Percentiles rank a stretch among this genome's conserved stretches.
These are phyloP conservation scores for Stegostoma tigrinum DNA, from an alignment of 2,113 vertebrate genomes.

Conservation along the genomic window DNA sequence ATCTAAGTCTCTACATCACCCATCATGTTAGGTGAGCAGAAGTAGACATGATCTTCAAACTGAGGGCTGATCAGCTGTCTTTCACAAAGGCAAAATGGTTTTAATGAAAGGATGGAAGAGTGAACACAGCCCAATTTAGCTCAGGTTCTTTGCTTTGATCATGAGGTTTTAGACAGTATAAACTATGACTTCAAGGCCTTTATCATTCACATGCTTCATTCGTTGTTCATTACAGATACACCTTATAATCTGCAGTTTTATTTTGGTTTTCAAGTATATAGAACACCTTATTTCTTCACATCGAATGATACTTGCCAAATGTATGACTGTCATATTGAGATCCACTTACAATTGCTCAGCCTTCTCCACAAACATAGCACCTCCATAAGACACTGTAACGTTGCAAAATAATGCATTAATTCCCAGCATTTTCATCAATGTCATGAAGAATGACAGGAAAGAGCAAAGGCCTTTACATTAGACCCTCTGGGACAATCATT, in stretches of 20 bases:
- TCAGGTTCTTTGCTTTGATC: not conserved
- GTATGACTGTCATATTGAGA: not conserved
- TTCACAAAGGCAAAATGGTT: not conserved
- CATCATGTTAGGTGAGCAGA: not conserved
- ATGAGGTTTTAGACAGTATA: not conserved
- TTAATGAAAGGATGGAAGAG: not conserved
- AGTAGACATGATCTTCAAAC: not conserved
- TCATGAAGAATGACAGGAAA: not conserved
- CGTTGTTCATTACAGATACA: not conserved
- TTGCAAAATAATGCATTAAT: not conserved
- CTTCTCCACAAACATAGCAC: too few species aligned
- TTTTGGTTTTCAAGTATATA: not conserved
- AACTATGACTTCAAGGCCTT: not conserved
- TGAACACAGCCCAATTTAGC: not conserved
- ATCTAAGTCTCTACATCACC: not conserved
- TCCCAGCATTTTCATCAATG: not conserved
- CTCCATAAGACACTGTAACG: not conserved
- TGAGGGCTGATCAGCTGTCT: not conserved
- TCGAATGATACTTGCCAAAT: not conserved
- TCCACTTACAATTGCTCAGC: not conserved
- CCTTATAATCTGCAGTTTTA: not conserved
- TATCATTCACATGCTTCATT: not conserved
- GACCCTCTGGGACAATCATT: not conserved
- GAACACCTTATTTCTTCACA: not conserved
- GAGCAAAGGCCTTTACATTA: not conserved